Evolutionary conservation across 2,797 vertebrate species (phyloP), one percentile per base, ranked within the genome.

Genomic region (Ptychobarbus kaznakovi): DNA sequence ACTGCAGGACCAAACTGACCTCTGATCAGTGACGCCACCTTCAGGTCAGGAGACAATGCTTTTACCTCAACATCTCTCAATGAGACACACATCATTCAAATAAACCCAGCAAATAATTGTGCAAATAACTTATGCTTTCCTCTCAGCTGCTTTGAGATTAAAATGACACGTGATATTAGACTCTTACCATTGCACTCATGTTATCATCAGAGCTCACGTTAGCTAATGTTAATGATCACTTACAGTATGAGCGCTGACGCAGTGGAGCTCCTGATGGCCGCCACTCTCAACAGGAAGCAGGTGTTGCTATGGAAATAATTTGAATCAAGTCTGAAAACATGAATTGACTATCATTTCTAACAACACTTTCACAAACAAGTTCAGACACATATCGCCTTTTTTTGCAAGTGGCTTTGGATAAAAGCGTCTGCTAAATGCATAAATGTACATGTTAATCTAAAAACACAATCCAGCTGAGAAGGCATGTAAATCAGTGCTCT

Each of bases 1-100:
- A 92, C 90, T 3, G 75, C 25, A 9, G 66, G 7, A 1, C 78
- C 84, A 82, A 87, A 92, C 38, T 91, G 80, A 70, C 91, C 91
- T 10, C 49, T 44, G 72, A 93, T 86, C 66, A 93, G 77, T 10
- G 87, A 82, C 10, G 90, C 90, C 87, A 92, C 88, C 92, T 93
- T 74, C 77, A 88, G 88, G 75, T 68, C 82, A 88, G 28, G 38
- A 74, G 6, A 61, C 15, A 58, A 38, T 16, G 25, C 4, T 35
- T 22, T 16, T 3, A 53, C 13, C 22, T 11, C 49, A 53, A 42
- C 38, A 40, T 74, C 72, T 74, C 3, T 1, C 15, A 40, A 18
- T 44, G 28, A 18, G 11, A 25, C 25, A 9, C 32, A 61, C 6
- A 25, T 1, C 13, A 46, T 49, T 49, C 0, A 80, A 66, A 49